Conservation (phyloP, 2,797 vertebrate genomes). For the Lophotriccus pileatus region DNA sequence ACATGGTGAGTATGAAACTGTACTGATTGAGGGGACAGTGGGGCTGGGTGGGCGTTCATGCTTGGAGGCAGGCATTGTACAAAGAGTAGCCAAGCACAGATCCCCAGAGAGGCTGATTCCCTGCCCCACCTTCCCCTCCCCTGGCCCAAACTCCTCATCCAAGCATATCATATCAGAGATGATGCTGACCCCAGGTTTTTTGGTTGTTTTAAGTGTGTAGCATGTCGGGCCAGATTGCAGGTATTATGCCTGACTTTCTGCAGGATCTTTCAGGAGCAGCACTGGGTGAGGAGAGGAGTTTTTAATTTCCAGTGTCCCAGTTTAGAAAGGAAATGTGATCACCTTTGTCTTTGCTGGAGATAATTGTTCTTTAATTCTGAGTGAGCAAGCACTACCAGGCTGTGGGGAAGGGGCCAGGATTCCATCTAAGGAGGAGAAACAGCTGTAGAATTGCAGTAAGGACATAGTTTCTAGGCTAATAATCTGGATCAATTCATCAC, state of each 20-base stretch:
- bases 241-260: background rate
- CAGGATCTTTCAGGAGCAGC: background rate
- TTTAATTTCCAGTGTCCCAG: background rate
- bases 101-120: background rate
- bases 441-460: background rate
- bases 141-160: background rate
- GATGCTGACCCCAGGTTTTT: background rate
- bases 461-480: background rate
- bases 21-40: background rate
- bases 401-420: background rate
- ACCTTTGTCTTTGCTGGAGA: background rate
- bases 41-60: background rate
- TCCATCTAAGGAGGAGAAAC: background rate
- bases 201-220: background rate
- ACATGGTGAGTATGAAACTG: slow-evolving; percentile 86
- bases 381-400: background rate
- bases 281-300: background rate
- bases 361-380: slow-evolving; percentile 13
- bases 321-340: background rate
- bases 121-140: background rate
- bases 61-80: background rate
- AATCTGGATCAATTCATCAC: background rate
- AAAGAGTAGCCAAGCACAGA: background rate
- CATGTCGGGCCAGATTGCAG: background rate
- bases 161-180: background rate